A percentile compares a stretch with the other conserved stretches of the same genome.
Evolutionary conservation across 2,888 invertebrate species (phyloP).

Genomic region (Oasisia sp.): DNA sequence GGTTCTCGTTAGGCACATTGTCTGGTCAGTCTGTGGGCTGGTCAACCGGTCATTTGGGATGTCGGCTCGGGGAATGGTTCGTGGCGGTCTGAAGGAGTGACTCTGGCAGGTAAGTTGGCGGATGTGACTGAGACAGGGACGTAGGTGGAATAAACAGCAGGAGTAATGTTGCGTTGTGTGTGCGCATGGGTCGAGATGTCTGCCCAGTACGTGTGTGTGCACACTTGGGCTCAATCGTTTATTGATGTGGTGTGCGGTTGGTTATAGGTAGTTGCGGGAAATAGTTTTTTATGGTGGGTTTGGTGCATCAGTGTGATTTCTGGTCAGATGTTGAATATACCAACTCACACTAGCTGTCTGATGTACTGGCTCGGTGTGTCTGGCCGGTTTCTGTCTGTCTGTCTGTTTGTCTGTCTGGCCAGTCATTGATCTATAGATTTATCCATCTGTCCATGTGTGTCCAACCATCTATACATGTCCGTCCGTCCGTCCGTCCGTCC

Average conservation of each 20-base stretch:
- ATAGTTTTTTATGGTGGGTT: neutral
- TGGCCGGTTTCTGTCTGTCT: neutral
- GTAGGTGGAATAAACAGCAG: neutral
- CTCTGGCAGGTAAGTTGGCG: neutral
- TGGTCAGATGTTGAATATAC: neutral
- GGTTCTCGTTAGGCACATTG: neutral
- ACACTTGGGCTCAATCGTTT: neutral
- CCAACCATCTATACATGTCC: no score
- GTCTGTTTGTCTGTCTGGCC: neutral
- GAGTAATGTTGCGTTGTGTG: neutral
- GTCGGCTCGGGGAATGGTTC: neutral
- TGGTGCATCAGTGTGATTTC: neutral
- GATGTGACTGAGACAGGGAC: neutral
- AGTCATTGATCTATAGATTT: neutral
- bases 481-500: no score
- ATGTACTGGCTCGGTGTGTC: no score
- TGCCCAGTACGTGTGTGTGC: neutral
- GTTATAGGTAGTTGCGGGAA: neutral
- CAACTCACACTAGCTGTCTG: neutral
- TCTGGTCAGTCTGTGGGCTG: neutral
- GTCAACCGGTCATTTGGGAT: neutral
- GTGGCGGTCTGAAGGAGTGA: neutral
- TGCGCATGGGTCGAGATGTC: neutral
- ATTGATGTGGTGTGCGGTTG: neutral
- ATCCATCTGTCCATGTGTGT: neutral